A percentile compares a stretch with the other conserved stretches of the same genome.
Evolutionary conservation across 2,797 vertebrate genomes (phyloP).

Genomic region (Microtus agrestis): DNA sequence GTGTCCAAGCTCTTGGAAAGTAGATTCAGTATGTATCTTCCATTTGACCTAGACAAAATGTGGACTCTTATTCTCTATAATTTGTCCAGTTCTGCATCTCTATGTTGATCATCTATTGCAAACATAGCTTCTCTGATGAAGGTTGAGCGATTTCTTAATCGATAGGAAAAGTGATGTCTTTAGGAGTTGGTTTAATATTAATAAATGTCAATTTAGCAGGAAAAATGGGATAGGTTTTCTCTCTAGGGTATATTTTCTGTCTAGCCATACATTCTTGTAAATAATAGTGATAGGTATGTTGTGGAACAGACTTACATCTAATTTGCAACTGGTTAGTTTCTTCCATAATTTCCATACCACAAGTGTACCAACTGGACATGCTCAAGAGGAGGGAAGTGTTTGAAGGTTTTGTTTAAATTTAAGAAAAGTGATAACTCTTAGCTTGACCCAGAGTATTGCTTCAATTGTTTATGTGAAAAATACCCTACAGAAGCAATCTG

Average conservation of each 20-base stretch:
- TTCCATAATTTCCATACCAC: not conserved
- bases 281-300: not conserved
- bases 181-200: not conserved
- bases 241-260: not conserved
- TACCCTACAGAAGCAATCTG: not conserved
- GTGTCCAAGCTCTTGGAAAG: not conserved
- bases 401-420: not conserved
- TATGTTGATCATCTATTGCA: not conserved
- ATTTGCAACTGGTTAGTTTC: not conserved
- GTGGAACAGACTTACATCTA: not conserved
- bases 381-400: not conserved
- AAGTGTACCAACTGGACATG: fast-evolving
- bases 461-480: not conserved
- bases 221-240: not conserved
- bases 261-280: not conserved
- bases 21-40: not conserved
- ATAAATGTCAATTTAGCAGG: not conserved
- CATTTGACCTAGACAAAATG: too few relatives aligned
- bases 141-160: not conserved
- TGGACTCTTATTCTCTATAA: not conserved
- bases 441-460: not conserved
- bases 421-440: not conserved
- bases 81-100: not conserved
- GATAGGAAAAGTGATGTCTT: not conserved
- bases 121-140: not conserved